These are phyloP conservation scores for Alosa sapidissima DNA, from an alignment of 2,797 vertebrate species.

Conservation along the genomic window DNA sequence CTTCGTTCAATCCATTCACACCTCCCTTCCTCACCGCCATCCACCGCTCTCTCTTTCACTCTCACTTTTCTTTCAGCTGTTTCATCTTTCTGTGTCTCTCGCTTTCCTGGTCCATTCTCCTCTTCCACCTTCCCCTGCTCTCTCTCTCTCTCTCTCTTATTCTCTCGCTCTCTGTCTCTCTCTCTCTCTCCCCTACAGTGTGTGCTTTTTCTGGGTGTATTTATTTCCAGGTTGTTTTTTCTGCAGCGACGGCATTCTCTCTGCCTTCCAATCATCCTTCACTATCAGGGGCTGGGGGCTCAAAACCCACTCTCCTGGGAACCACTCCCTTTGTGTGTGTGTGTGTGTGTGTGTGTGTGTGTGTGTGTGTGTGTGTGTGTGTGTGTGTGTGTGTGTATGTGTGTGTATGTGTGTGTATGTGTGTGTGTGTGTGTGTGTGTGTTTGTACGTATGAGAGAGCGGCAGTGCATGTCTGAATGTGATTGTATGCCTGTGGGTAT, in stretches of 20 bases:
- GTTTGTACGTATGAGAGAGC: constrained; percentile 3
- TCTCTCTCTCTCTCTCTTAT: neutral
- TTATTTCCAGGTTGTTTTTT: constrained; percentile 39
- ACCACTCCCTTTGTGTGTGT: neutral
- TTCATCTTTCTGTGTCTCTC: constrained; percentile 8
- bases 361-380: no score
- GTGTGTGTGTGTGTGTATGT: no score
- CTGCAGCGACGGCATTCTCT: constrained; percentile 38
- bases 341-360: neutral
- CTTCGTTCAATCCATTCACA: neutral
- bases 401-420: no score
- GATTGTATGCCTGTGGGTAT: constrained; percentile 22
- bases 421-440: constrained; percentile 3
- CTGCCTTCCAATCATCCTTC: constrained; percentile 43
- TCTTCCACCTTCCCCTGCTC: constrained; percentile 5
- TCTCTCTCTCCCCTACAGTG: neutral
- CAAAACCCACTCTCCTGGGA: constrained; percentile 12
- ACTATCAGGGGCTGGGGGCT: constrained; percentile 24
- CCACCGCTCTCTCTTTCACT: neutral
- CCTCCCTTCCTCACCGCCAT: neutral
- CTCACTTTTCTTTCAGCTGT: neutral
- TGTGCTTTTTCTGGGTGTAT: constrained; percentile 23
- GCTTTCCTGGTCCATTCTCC: neutral
- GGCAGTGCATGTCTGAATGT: constrained; percentile 18
- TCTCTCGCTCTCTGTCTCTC: neutral